phyloP scores from a whole-genome alignment of 2,113 vertebrate species.

The Panurus biarmicus region DNA sequence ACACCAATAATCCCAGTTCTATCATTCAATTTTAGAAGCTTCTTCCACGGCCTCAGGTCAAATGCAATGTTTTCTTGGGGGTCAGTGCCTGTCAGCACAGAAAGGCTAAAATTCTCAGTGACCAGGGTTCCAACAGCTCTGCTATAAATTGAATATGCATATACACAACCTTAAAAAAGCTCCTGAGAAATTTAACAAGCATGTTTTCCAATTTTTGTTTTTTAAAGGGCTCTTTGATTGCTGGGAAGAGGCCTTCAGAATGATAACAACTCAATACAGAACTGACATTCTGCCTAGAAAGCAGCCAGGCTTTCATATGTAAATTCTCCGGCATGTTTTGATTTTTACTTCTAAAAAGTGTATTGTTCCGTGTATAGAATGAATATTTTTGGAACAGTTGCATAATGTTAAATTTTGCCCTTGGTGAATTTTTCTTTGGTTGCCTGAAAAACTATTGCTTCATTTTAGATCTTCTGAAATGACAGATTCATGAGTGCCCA shows the following conservation, averaged over 20 bases:
- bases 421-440: neutral
- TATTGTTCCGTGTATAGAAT: neutral
- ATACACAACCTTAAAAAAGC: neutral
- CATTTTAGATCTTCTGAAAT: conserved; percentile 11
- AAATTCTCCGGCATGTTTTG: neutral
- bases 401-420: neutral
- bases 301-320: conserved; percentile 24
- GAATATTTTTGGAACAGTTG: conserved; percentile 42
- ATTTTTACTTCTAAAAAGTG: neutral
- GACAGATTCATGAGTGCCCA: conserved; percentile 8
- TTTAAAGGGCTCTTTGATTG: neutral
- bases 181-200: neutral
- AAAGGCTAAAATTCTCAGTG: no score
- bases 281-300: conserved; percentile 14
- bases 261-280: neutral
- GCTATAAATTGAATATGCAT: neutral
- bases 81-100: no score
- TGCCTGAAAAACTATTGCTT: conserved; percentile 3
- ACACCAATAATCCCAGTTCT: no score
- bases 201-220: neutral
- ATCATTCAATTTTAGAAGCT: no score
- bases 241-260: neutral
- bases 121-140: no score
- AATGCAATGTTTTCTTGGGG: no score
- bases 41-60: no score